Base-by-base conservation (phyloP, 2,797 vertebrate species). In the Danio choprae region DNA sequence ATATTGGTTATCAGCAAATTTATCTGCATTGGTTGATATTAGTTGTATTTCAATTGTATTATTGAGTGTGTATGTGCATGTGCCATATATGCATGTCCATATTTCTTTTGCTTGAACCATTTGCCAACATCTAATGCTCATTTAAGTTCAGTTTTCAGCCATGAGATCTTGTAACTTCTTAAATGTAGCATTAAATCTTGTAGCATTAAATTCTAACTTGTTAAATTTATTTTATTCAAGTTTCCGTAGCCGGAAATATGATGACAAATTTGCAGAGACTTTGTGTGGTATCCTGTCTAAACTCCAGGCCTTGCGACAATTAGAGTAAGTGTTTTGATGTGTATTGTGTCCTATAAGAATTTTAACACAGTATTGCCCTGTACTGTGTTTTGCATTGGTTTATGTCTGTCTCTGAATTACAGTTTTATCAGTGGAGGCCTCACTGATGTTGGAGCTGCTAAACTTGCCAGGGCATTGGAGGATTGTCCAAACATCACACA, bases 181-280 rank as follows among this genome's bases (percentile, higher is more conserved):
- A 29, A 29, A 29, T 29, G 29, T 1, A 29, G 29, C 29, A 29
- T 1, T 29, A 29, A 29, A 29, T 29, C 1, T 29, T 59, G 1
- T 3, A 29, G 29, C 29, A 29, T 1, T 29, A 29, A 29, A 29
- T 29, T 59, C 1, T 3, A 59, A 13, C 11, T 53, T 74, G 13
- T 51, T 15, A 44, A 63, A 51, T 84, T 16, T 86, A 0, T 83
- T 38, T 85, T 77, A 41, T 81, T 85, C 80, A 87, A 98, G 97
- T 84, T 97, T 98, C 89, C 95, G 88, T 43, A 91, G 95, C 78
- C 93, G 96, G 68, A 98, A 93, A 68, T 97, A 93, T 41, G 93
- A 92, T 0, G 90, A 97, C 36, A 90, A 86, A 76, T 97, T 98
- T 89, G 95, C 95, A 6, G 91, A 94, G 87, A 94, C 93, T 82